Percentiles rank a stretch among this genome's conserved stretches.
phyloP scores from a whole-genome alignment of 2,888 invertebrate species.

The Branchinecta sandiegonensis region DNA sequence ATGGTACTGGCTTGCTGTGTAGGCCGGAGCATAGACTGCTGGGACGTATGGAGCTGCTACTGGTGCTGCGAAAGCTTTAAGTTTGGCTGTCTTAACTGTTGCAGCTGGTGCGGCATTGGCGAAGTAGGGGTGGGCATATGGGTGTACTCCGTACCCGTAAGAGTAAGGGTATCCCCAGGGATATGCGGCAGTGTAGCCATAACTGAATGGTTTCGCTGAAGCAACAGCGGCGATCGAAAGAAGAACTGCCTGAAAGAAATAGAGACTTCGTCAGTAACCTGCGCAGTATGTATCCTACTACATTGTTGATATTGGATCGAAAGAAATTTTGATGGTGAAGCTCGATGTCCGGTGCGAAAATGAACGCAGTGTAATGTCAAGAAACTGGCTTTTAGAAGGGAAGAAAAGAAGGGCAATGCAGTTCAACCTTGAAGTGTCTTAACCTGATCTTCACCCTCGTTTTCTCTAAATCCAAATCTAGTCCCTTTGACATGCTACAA shows the following conservation, averaged over 20 bases:
- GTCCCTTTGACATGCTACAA: too few species aligned
- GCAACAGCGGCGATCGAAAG: constrained; percentile 38
- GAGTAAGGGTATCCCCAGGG: constrained; percentile 18
- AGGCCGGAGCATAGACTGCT: constrained; percentile 18
- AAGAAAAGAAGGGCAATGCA: too few species aligned
- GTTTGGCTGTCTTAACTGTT: constrained; percentile 21
- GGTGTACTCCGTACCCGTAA: constrained; percentile 23
- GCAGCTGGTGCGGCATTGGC: constrained; percentile 26
- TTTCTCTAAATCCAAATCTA: too few species aligned
- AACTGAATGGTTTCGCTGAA: constrained; percentile 30
- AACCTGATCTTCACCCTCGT: too few species aligned
- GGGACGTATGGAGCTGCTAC: constrained; percentile 21
- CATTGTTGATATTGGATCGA: too few species aligned
- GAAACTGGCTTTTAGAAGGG: too few species aligned
- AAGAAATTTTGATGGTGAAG: too few species aligned
- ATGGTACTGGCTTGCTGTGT: constrained; percentile 27
- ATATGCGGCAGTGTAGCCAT: constrained; percentile 25
- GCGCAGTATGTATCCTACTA: too few species aligned
- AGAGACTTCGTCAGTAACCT: too few species aligned
- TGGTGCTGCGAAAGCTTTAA: constrained; percentile 24
- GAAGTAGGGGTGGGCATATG: constrained; percentile 26
- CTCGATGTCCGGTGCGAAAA: too few species aligned
- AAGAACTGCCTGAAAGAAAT: constrained; percentile 41
- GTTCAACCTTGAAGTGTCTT: too few species aligned
- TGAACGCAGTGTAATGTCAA: too few species aligned